Conservation (phyloP, 2,113 vertebrate species). For the Cnemophilus loriae region DNA sequence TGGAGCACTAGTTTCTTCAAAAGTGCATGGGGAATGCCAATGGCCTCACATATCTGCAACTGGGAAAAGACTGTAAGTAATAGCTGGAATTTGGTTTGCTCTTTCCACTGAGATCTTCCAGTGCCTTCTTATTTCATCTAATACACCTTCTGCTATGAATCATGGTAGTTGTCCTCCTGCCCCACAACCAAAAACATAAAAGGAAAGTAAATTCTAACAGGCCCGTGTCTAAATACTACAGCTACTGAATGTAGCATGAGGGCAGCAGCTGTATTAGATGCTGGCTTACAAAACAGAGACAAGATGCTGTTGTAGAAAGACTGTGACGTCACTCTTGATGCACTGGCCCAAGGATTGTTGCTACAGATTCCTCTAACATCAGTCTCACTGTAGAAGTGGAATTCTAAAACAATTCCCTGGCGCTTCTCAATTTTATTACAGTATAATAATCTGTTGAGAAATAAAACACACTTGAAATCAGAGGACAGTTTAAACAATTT, state of each 20-base stretch:
- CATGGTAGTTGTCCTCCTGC: accelerated
- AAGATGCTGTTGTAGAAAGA: neutral
- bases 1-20: neutral
- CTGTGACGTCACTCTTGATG: neutral
- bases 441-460: neutral
- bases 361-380: neutral
- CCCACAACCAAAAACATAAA: neutral
- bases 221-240: neutral
- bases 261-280: neutral
- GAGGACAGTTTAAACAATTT: accelerated
- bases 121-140: neutral
- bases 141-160: neutral
- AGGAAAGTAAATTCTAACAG: neutral
- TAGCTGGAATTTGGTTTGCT: neutral
- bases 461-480: neutral
- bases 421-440: neutral
- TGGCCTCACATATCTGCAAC: neutral
- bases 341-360: neutral
- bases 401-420: neutral
- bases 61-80: accelerated
- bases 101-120: neutral
- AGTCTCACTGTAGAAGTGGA: neutral
- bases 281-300: neutral
- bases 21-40: neutral
- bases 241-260: accelerated